phyloP scores from a whole-genome alignment of 1,140 invertebrate genomes.

The Drosophila sp. region DNA sequence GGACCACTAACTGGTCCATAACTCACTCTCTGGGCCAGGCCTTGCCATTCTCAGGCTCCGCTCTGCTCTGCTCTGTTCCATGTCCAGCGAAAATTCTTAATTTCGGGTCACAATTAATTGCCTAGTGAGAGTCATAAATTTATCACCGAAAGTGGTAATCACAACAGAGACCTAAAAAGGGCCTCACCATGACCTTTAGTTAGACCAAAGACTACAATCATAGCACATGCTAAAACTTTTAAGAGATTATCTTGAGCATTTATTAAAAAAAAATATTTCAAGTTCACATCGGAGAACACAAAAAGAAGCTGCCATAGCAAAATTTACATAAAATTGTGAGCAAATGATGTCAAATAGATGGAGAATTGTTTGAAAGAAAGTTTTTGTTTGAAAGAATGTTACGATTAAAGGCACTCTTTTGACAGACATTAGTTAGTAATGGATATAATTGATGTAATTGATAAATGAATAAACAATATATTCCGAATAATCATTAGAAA shows the following conservation, averaged over 20 bases:
- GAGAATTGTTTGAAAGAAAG: no score
- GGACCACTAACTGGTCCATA: slow-evolving; percentile 35
- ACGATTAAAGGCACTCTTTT: no score
- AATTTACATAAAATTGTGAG: no score
- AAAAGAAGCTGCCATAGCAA: neutral
- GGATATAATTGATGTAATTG: no score
- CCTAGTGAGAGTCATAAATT: slow-evolving; percentile 72
- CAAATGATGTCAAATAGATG: no score
- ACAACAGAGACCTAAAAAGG: slow-evolving; percentile 62
- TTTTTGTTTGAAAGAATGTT: no score
- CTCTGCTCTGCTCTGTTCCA: neutral
- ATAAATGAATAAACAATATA: no score
- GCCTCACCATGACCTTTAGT: slow-evolving; percentile 35
- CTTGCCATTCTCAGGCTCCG: slow-evolving; percentile 31
- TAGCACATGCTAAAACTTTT: slow-evolving; percentile 12
- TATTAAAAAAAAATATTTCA: neutral
- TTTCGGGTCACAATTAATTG: slow-evolving; percentile 81
- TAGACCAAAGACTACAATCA: neutral
- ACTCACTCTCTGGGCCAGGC: slow-evolving; percentile 44
- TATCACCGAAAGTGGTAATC: slow-evolving; percentile 53
- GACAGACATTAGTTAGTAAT: no score
- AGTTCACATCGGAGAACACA: neutral
- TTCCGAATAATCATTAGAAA: no score
- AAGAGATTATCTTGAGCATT: neutral
- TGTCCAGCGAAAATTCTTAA: slow-evolving; percentile 63